Conservation (phyloP, 2,113 vertebrate species). For the Stomatorhinus ivindoensis region DNA sequence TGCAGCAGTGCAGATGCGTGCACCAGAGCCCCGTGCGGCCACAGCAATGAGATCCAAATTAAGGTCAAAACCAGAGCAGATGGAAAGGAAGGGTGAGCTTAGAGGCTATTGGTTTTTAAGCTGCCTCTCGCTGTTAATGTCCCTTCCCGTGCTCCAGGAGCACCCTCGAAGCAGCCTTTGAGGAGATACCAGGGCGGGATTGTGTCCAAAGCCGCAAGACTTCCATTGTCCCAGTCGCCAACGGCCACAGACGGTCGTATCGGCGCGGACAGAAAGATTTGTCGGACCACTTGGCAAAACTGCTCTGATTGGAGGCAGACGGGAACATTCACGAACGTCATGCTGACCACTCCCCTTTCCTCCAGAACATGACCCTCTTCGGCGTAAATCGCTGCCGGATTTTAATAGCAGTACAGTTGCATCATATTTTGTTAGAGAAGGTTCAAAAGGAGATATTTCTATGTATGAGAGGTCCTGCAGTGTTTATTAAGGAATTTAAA, state of each 20-base stretch:
- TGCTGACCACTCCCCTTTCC: background rate
- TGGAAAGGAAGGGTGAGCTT: constrained; percentile 19
- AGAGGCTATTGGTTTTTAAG: constrained; percentile 25
- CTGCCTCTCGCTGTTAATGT: constrained; percentile 24
- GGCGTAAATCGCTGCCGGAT: background rate
- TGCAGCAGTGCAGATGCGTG: constrained; percentile 33
- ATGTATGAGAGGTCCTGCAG: background rate
- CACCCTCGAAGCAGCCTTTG: constrained; percentile 32
- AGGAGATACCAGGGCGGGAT: constrained; percentile 34
- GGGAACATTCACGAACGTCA: background rate
- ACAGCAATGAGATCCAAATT: constrained; percentile 44
- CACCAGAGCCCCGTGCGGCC: constrained; percentile 19
- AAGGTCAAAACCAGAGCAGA: constrained; percentile 32
- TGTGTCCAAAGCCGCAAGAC: constrained; percentile 29
- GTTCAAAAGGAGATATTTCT: background rate
- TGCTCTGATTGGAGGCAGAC: background rate
- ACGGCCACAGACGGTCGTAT: background rate
- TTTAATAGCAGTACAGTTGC: background rate
- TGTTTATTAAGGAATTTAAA: background rate
- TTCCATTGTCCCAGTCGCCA: background rate
- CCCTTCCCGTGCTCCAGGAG: constrained; percentile 2
- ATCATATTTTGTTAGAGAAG: background rate
- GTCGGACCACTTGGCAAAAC: background rate
- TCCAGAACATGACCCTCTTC: background rate
- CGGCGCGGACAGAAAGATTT: background rate